These are phyloP conservation scores for Penaeus chinensis DNA, from an alignment of 1,140 invertebrate genomes.

Conservation along the genomic window DNA sequence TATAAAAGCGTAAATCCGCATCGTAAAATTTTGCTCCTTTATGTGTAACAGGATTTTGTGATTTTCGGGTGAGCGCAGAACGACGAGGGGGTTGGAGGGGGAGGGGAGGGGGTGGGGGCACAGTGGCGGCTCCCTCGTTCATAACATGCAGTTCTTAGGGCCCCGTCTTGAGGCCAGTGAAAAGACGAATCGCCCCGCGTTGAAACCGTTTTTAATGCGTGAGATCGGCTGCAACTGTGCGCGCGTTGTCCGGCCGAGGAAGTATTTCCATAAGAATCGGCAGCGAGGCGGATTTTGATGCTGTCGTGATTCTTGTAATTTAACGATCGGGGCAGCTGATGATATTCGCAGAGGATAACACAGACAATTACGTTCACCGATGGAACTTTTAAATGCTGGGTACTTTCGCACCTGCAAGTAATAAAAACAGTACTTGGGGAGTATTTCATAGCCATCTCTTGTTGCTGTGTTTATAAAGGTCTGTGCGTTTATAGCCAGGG, in stretches of 20 bases:
- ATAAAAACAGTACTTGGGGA: slow-evolving; percentile 27
- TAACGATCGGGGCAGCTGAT: not conserved
- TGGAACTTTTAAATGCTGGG: not conserved
- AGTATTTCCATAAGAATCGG: too few species aligned
- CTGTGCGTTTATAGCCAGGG: not conserved
- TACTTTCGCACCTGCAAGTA: slow-evolving; percentile 29
- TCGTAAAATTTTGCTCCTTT: slow-evolving; percentile 47
- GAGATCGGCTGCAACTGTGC: not conserved
- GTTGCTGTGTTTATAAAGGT: slow-evolving; percentile 27
- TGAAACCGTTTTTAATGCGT: slow-evolving; percentile 1
- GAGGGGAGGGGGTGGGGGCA: not conserved
- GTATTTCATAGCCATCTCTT: slow-evolving; percentile 28
- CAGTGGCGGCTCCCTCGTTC: not conserved
- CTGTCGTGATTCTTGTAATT: too few species aligned
- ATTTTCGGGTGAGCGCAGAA: slow-evolving; percentile 30
- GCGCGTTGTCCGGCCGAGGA: too few species aligned
- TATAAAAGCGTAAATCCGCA: slow-evolving; percentile 41
- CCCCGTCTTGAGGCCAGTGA: not conserved
- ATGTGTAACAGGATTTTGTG: slow-evolving; percentile 53
- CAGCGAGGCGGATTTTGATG: too few species aligned
- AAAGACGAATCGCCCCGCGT: too few species aligned
- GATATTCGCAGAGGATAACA: not conserved
- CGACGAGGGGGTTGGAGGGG: not conserved
- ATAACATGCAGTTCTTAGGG: slow-evolving; percentile 5
- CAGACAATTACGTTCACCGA: not conserved